These are phyloP conservation scores for Bursaphelenchus okinawaensis DNA, from an alignment of 2,888 invertebrate species.

Conservation along the genomic window DNA sequence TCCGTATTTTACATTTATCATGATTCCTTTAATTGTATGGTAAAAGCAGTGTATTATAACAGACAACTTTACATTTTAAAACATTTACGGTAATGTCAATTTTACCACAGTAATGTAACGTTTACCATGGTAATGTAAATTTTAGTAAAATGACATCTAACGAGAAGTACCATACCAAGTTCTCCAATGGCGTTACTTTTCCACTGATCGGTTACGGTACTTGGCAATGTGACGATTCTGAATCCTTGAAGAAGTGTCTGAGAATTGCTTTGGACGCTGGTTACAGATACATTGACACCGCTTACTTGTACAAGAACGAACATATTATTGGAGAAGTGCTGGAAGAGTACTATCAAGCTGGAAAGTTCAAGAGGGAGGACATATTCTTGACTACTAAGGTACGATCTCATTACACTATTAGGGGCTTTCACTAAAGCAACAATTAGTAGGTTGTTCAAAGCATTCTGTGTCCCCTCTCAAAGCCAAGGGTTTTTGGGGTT, in stretches of 20 bases:
- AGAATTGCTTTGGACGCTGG: constrained; percentile 30
- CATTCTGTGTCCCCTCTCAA: too few relatives aligned
- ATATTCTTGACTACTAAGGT: constrained; percentile 49
- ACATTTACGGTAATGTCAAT: too few relatives aligned
- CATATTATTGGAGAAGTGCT: constrained; percentile 64
- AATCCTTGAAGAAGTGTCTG: constrained; percentile 22
- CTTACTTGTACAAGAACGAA: constrained; percentile 70
- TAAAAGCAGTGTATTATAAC: background rate
- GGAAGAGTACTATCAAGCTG: constrained; percentile 33
- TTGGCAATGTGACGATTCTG: constrained; percentile 8
- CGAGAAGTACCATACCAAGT: constrained; percentile 8
- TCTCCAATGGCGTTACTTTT: constrained; percentile 7
- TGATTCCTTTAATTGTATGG: too few relatives aligned
- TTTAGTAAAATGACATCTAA: background rate
- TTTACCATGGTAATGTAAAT: background rate
- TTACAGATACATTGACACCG: constrained; percentile 37
- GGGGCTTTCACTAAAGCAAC: too few relatives aligned
- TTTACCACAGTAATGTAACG: background rate
- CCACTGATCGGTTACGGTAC: constrained; percentile 13
- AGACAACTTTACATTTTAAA: too few relatives aligned
- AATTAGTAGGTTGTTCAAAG: too few relatives aligned
- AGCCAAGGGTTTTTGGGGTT: too few relatives aligned
- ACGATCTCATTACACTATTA: too few relatives aligned
- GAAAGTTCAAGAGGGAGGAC: constrained; percentile 60
- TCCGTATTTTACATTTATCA: too few relatives aligned